Conservation (phyloP, 2,888 invertebrate species). For the Cheiracanthium punctorium region DNA sequence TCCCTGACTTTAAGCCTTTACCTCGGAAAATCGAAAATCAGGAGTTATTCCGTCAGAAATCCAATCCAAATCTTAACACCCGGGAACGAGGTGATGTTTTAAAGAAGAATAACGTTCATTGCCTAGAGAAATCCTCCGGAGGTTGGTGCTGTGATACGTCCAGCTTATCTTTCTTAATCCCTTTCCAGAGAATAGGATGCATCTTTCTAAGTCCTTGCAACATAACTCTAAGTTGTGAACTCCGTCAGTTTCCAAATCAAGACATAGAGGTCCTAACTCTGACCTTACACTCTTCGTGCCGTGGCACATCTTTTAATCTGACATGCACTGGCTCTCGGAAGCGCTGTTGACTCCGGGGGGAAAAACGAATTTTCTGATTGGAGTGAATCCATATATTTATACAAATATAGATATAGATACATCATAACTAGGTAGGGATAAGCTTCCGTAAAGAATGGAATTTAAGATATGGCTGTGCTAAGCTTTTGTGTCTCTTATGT, state of each 20-base stretch:
- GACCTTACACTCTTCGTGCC: constrained; percentile 31
- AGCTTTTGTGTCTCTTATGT: constrained; percentile 31
- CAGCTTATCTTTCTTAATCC: constrained; percentile 37
- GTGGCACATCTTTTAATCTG: constrained; percentile 61
- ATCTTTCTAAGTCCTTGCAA: constrained; percentile 44
- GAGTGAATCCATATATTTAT: no score
- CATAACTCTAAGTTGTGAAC: constrained; percentile 52
- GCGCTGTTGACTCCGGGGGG: constrained; percentile 5
- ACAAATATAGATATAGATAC: no score
- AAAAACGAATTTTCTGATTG: constrained; percentile 30
- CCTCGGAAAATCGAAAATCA: neutral
- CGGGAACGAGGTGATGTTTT: neutral
- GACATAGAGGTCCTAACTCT: constrained; percentile 35
- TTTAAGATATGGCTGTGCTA: neutral
- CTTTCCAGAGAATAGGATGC: constrained; percentile 25
- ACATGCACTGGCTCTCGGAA: constrained; percentile 21
- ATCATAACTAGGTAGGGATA: constrained; percentile 35
- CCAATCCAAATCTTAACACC: neutral
- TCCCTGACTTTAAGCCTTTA: neutral
- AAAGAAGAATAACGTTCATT: constrained; percentile 49
- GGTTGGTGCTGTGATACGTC: constrained; percentile 14
- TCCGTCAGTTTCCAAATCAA: constrained; percentile 43
- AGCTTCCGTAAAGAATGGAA: neutral
- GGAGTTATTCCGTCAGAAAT: neutral
- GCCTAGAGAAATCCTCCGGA: constrained; percentile 3